Evolutionary conservation across 2,797 vertebrate genomes (phyloP).

Genomic region (Melanotaenia trifasciata): DNA sequence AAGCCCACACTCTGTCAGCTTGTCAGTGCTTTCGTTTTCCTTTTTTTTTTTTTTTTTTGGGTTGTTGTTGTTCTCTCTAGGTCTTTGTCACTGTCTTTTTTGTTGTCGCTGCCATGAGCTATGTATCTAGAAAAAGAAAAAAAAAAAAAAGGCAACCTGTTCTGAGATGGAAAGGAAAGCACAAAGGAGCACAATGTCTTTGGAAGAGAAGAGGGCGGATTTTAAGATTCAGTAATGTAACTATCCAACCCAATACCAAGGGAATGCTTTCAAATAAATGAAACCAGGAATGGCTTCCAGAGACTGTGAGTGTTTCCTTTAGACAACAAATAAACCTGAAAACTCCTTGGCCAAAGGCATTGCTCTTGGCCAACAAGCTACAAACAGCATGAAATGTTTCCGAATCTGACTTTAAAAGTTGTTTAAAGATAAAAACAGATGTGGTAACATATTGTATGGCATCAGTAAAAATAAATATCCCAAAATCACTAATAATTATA

Average conservation of each 20-base stretch:
- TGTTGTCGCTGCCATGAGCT: constrained; percentile 40
- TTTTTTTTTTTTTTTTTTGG: neutral
- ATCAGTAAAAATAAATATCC: neutral
- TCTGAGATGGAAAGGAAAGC: constrained; percentile 39
- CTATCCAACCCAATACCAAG: constrained; percentile 12
- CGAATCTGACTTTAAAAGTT: neutral
- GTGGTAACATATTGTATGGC: no score
- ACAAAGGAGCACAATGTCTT: constrained; percentile 46
- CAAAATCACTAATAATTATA: neutral
- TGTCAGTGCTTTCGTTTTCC: constrained; percentile 33
- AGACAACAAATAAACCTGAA: constrained; percentile 1
- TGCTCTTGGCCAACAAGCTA: constrained; percentile 16
- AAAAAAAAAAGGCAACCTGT: constrained; percentile 27
- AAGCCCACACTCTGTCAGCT: constrained; percentile 50
- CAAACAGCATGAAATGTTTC: neutral
- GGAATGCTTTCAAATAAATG: constrained; percentile 44
- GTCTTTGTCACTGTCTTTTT: constrained; percentile 40
- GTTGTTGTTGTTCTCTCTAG: constrained; percentile 17
- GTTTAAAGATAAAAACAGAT: neutral
- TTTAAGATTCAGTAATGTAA: constrained; percentile 46
- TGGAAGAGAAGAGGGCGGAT: constrained; percentile 36
- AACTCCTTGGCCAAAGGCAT: constrained; percentile 10
- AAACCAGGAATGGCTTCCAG: constrained; percentile 17
- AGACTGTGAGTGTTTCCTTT: constrained; percentile 3
- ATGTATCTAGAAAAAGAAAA: constrained; percentile 21